These are phyloP conservation scores for Brachionus manjavacas DNA, from an alignment of 1,140 invertebrate genomes.

Conservation along the genomic window DNA sequence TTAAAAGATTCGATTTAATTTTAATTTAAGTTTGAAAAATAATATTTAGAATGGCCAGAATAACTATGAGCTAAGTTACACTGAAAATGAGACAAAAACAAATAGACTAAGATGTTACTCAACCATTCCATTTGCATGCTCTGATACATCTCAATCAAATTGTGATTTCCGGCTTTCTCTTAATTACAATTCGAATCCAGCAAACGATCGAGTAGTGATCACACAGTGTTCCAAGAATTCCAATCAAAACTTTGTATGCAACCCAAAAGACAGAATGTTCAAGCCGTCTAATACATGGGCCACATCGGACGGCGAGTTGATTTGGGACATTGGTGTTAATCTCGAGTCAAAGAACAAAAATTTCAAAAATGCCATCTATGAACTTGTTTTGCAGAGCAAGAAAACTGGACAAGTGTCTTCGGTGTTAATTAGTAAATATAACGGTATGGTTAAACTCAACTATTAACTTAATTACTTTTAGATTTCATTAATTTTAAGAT, in stretches of 20 bases:
- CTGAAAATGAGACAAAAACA: background rate
- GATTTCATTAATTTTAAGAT: too few relatives aligned
- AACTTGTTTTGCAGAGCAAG: background rate
- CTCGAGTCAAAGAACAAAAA: constrained; percentile 12
- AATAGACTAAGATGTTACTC: background rate
- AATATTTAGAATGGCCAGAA: too few relatives aligned
- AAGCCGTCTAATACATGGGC: background rate
- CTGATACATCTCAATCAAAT: background rate
- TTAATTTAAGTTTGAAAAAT: background rate
- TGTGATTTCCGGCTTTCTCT: background rate
- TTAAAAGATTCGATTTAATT: background rate
- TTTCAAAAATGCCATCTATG: background rate
- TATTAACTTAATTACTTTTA: too few relatives aligned
- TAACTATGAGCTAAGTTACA: background rate
- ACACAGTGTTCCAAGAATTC: background rate
- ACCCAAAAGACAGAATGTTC: background rate
- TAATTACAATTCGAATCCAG: background rate
- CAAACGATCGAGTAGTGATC: background rate
- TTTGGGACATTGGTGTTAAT: background rate
- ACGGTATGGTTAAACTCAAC: background rate
- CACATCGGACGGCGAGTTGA: background rate
- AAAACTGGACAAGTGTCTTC: background rate
- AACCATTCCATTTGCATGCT: constrained; percentile 2
- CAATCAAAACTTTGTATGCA: background rate
- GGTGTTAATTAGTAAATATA: background rate